Base-by-base conservation (phyloP, 1,140 invertebrate genomes). In the Hormaphis cornu region DNA sequence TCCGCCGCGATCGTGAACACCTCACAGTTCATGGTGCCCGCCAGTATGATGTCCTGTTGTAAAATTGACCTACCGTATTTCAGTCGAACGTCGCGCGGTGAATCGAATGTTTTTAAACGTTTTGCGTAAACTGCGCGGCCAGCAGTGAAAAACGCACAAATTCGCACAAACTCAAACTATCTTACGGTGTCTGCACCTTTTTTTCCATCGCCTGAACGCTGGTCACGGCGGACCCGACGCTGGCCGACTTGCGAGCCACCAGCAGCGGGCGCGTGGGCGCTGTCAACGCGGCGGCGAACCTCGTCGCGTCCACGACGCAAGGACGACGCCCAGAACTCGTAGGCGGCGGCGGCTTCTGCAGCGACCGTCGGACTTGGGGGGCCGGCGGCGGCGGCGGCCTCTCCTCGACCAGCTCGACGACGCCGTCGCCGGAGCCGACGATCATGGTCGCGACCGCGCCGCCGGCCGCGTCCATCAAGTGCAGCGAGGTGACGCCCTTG, bases 381-480 rank as follows among this genome's bases (percentile, higher is more conserved):
- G n/a, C n/a, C 18, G 2, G 53, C 30, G 2, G 10, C 9, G 6
- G 6, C 12, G n/a, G 53, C 10, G 3, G 8, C 50, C 70, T 74
- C 74, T 87, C 83, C 71, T 85, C 81, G 1, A 89, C 81, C 24
- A 89, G 73, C 70, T 91, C 87, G 0, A 95, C 76, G 0, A 83
- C 86, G 9, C 93, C 92, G 78, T 92, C 86, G 0, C 93, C 93
- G 28, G 87, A 84, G 1, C 92, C 93, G 1, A 95, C 78, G 14
- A 95, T 72, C 70, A 82, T 80, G n/a, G n/a, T n/a, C n/a, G n/a
- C n/a, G n/a, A n/a, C n/a, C n/a, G n/a, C n/a, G n/a, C n/a, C n/a
- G n/a, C n/a, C n/a, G n/a, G n/a, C n/a, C n/a, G n/a, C n/a, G n/a
- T n/a, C n/a, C n/a, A n/a, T 18, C 30, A 70, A 18, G 5, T 22